Evolutionary conservation across 2,797 vertebrate species (phyloP).

Genomic region (Sebastolobus altivelis): DNA sequence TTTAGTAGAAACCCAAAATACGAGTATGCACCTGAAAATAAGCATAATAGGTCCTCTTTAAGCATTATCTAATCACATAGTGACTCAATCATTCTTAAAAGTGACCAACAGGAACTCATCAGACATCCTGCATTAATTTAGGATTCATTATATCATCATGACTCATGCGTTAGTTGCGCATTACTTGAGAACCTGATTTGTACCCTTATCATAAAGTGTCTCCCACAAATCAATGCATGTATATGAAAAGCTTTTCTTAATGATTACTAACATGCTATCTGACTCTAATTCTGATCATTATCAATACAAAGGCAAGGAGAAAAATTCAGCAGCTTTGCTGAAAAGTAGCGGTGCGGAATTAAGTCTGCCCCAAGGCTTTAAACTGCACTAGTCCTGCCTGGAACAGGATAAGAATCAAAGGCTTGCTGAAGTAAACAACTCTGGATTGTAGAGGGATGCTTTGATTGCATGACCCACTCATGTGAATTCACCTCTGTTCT

Average conservation of each 20-base stretch:
- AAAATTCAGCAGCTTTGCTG: conserved; percentile 18
- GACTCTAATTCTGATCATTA: conserved; percentile 48
- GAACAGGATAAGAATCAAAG: conserved; percentile 61
- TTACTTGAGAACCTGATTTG: background rate
- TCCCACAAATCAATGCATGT: conserved; percentile 6
- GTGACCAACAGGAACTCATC: conserved; percentile 9
- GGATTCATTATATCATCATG: conserved; percentile 32
- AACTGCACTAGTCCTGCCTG: conserved; percentile 40
- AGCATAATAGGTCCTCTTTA: background rate
- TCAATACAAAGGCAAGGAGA: conserved; percentile 15
- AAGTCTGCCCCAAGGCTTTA: conserved; percentile 36
- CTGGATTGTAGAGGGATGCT: conserved; percentile 33
- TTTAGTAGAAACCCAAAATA: too few species aligned
- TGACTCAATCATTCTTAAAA: conserved; percentile 5
- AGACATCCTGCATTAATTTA: conserved; percentile 21
- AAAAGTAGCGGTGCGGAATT: conserved; percentile 3
- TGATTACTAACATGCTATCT: conserved; percentile 17
- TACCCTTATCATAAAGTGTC: conserved; percentile 4
- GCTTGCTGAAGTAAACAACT: conserved; percentile 53
- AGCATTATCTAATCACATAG: background rate
- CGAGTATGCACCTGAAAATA: too few species aligned
- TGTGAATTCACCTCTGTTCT: conserved; percentile 35
- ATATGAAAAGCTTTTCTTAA: conserved; percentile 10
- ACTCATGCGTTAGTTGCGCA: conserved; percentile 26
- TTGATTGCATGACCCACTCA: conserved; percentile 55